Evolutionary conservation across 2,113 vertebrate species (phyloP).

Genomic region (Pandion haliaetus): DNA sequence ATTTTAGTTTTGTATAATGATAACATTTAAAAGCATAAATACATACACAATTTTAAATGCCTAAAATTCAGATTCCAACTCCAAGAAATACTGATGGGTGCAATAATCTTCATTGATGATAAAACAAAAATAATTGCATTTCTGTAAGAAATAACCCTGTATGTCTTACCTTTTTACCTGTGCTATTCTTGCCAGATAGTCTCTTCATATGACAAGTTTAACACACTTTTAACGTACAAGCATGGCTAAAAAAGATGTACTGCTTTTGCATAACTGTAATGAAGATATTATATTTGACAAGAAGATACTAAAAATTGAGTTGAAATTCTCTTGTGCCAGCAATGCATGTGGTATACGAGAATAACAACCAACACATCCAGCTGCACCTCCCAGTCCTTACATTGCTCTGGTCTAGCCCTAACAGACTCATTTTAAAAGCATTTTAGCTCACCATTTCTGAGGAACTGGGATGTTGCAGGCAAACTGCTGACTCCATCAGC

Average conservation of each 20-base stretch:
- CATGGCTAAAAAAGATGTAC: not conserved
- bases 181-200: not conserved
- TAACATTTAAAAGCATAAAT: not conserved
- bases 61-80: not conserved
- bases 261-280: not conserved
- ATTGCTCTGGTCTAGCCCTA: not conserved
- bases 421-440: not conserved
- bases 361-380: not conserved
- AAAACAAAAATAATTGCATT: not conserved
- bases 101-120: not conserved
- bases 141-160: not conserved
- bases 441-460: not conserved
- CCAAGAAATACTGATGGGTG: not conserved
- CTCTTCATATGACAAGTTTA: not conserved
- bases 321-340: not conserved
- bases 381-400: not conserved
- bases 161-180: not conserved
- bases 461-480: not conserved
- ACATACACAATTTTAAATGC: accelerated
- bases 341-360: accelerated
- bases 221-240: not conserved
- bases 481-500: not conserved
- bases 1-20: not conserved
- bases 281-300: not conserved
- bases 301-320: not conserved